Conservation (phyloP, 2,888 invertebrate genomes). For the Scaptomyza caliginosa region DNA sequence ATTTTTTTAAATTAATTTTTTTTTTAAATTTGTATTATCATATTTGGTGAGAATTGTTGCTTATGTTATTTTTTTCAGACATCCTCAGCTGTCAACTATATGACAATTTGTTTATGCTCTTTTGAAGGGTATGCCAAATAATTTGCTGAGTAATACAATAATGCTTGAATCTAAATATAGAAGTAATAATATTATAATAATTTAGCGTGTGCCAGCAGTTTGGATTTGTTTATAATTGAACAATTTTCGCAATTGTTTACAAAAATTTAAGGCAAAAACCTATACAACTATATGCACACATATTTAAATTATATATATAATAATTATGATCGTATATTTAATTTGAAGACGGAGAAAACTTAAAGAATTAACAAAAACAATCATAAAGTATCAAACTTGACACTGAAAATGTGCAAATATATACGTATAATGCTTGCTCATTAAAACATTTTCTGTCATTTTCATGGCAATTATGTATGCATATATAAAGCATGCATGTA, state of each 20-base stretch:
- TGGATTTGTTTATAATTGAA: conserved; percentile 33
- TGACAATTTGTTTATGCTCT: not conserved
- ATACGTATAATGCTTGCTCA: conserved; percentile 52
- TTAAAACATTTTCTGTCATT: conserved; percentile 59
- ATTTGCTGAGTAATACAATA: conserved; percentile 8
- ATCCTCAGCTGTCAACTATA: not conserved
- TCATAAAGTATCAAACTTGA: conserved; percentile 65
- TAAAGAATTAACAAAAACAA: conserved; percentile 34
- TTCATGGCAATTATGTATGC: conserved; percentile 24
- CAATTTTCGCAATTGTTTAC: conserved; percentile 28
- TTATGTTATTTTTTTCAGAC: not conserved
- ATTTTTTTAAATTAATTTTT: not conserved
- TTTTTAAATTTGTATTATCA: not conserved
- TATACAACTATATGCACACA: not conserved
- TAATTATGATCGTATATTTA: conserved; percentile 14
- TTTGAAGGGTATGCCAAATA: not conserved
- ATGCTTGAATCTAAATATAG: conserved; percentile 1
- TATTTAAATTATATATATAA: conserved; percentile 3
- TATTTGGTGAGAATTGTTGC: too few relatives aligned
- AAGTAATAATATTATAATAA: not conserved
- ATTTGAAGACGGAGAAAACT: not conserved
- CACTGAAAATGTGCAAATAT: conserved; percentile 63
- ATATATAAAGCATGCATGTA: conserved; percentile 11
- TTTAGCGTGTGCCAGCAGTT: conserved; percentile 36
- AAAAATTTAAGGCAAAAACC: conserved; percentile 3